phyloP scores from a whole-genome alignment of 1,140 invertebrate genomes.

The Hypothenemus hampei region DNA sequence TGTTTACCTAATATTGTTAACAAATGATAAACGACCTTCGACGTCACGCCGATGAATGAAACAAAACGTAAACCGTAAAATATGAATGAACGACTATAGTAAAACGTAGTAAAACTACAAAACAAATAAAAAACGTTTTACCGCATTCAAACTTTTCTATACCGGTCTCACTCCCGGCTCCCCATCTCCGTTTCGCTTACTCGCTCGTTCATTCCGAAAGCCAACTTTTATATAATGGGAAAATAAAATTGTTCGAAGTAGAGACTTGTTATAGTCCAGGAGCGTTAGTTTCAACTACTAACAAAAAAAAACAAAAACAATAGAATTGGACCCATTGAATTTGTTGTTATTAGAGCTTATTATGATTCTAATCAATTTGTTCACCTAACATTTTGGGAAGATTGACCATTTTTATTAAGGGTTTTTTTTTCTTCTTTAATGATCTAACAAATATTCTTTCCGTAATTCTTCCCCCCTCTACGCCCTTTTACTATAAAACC shows the following conservation, averaged over 20 bases:
- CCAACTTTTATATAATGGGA: conserved; percentile 30
- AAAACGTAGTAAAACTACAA: conserved; percentile 45
- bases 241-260: conserved; percentile 23
- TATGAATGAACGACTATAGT: conserved; percentile 43
- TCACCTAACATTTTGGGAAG: too few species aligned
- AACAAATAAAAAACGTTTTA: conserved; percentile 43
- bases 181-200: too few species aligned
- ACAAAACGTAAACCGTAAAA: conserved; percentile 41
- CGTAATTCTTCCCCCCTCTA: too few species aligned
- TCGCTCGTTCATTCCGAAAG: conserved; percentile 28
- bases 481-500: too few species aligned
- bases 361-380: background rate
- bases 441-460: too few species aligned
- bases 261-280: conserved; percentile 10
- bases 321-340: background rate
- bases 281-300: background rate
- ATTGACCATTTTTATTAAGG: too few species aligned
- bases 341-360: background rate
- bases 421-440: too few species aligned
- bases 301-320: background rate
- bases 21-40: too few species aligned
- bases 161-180: too few species aligned
- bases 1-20: too few species aligned
- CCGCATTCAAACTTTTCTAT: conserved; percentile 39
- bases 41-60: conserved; percentile 36